A percentile compares a stretch with the other conserved stretches of the same genome.
phyloP scores from a whole-genome alignment of 2,797 vertebrate species.

The Acropternis orthonyx region DNA sequence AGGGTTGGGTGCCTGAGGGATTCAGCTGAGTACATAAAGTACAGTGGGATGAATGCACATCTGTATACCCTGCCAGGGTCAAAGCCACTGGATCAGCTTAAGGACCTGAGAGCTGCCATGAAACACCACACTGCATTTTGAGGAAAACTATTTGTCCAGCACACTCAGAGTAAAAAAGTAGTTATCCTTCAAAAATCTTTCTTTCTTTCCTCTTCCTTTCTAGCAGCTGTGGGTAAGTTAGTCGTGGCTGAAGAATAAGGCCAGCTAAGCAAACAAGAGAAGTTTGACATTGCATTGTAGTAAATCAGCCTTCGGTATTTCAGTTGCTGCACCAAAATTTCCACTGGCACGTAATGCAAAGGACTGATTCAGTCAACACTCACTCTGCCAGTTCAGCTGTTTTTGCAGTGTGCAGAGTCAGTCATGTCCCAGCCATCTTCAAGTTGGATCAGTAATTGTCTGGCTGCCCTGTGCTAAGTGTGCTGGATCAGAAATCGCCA shows the following conservation, averaged over 20 bases:
- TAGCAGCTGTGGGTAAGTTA: neutral
- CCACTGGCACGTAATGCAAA: fast-evolving
- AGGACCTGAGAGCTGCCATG: neutral
- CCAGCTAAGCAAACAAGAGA: neutral
- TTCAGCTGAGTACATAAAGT: neutral
- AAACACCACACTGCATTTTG: neutral
- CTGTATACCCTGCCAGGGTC: neutral
- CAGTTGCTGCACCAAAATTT: neutral
- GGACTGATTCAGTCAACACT: neutral
- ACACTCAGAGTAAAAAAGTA: neutral
- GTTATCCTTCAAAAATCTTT: neutral
- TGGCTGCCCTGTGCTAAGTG: neutral
- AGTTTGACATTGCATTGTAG: neutral
- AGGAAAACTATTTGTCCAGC: neutral
- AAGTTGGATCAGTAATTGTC: neutral
- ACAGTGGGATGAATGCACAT: neutral
- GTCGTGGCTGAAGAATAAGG: neutral
- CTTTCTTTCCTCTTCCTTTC: neutral
- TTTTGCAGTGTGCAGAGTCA: neutral
- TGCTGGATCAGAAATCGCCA: neutral
- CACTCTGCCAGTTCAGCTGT: neutral
- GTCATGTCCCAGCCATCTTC: neutral
- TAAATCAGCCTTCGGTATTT: neutral
- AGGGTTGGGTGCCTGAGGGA: neutral
- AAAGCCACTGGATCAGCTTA: neutral